phyloP scores from a whole-genome alignment of 1,140 invertebrate genomes.

The Amphibalanus amphitrite region DNA sequence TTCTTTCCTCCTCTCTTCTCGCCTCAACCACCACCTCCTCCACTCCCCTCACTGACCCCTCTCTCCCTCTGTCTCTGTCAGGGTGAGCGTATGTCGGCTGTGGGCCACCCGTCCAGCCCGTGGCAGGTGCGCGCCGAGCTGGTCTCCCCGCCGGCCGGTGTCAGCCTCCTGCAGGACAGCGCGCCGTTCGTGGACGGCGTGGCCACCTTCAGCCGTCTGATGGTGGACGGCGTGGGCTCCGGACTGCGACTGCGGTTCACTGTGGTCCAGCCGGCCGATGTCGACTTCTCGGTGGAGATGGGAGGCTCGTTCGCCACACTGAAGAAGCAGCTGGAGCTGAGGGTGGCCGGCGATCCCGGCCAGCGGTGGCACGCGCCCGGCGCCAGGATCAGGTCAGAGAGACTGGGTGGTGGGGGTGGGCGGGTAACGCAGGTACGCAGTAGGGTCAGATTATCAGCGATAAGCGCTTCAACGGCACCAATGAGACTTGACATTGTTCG shows the following conservation, averaged over 20 bases:
- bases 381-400: too few relatives aligned
- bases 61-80: not conserved
- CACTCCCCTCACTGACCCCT: too few relatives aligned
- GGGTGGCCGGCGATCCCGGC: not conserved
- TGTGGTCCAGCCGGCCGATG: not conserved
- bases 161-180: not conserved
- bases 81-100: constrained; percentile 6
- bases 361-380: too few relatives aligned
- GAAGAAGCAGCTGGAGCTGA: not conserved
- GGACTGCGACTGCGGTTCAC: not conserved
- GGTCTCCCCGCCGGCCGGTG: constrained; percentile 1
- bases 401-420: too few relatives aligned
- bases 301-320: not conserved
- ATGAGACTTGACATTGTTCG: too few relatives aligned
- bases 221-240: not conserved
- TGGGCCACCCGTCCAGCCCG: constrained; percentile 8
- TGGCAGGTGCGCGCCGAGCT: constrained; percentile 10
- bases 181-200: constrained; percentile 10
- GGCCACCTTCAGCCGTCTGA: constrained; percentile 11
- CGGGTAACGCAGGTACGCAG: too few relatives aligned
- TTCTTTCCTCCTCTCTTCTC: too few relatives aligned
- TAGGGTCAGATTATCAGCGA: too few relatives aligned
- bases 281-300: not conserved
- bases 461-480: too few relatives aligned
- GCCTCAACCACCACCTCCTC: too few relatives aligned